Conservation (phyloP, 2,888 invertebrate genomes). For the Hymenopus coronatus region DNA sequence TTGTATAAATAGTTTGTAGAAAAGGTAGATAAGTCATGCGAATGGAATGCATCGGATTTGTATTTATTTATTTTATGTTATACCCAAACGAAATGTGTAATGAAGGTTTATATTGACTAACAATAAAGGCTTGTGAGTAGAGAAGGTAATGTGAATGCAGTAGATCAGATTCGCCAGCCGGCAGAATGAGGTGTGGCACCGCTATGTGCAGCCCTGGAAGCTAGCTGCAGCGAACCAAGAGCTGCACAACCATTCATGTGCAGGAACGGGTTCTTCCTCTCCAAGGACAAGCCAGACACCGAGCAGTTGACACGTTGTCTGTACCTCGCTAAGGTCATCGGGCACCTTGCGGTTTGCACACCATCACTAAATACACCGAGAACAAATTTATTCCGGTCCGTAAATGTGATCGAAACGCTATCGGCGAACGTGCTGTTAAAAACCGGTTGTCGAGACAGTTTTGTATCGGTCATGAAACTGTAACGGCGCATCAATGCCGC, state of each 20-base stretch:
- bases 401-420: not conserved
- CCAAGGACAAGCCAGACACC: not conserved
- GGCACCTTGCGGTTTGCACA: not conserved
- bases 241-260: not conserved
- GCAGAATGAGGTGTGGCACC: not conserved
- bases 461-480: not conserved
- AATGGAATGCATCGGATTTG: no score
- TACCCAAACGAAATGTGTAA: no score
- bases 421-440: not conserved
- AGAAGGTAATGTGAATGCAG: no score
- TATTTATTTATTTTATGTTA: no score
- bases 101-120: no score
- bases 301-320: not conserved
- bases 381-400: not conserved
- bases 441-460: not conserved
- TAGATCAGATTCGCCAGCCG: no score
- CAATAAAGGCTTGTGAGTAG: no score
- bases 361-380: not conserved
- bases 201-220: not conserved
- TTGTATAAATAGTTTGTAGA: no score
- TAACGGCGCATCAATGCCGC: not conserved
- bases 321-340: not conserved
- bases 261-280: not conserved
- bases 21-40: no score
- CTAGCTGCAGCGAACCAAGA: not conserved